Percentiles rank a stretch among this genome's conserved stretches.
phyloP scores from a whole-genome alignment of 2,113 vertebrate species.

The Rhinichthys klamathensis region DNA sequence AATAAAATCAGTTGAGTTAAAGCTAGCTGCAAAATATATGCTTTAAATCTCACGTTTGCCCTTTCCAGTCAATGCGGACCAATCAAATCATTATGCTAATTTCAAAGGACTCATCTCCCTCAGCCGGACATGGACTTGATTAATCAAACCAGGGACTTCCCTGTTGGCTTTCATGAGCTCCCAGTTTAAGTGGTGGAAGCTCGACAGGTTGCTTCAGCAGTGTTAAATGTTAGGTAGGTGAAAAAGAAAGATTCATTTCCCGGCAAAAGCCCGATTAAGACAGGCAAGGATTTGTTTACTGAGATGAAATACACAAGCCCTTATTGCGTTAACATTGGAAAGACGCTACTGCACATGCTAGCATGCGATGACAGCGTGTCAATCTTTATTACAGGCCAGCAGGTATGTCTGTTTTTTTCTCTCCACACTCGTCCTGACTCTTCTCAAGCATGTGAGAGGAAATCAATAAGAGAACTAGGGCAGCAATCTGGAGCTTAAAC shows the following conservation, averaged over 20 bases:
- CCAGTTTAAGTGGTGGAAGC: constrained; percentile 68
- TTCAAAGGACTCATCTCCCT: constrained; percentile 77
- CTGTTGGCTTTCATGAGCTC: constrained; percentile 78
- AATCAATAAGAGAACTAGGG: constrained; percentile 49
- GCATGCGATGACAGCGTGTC: constrained; percentile 56
- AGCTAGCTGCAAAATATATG: background rate
- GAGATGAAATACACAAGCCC: background rate
- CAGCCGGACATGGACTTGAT: constrained; percentile 54
- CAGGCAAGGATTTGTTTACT: background rate
- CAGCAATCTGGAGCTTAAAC: constrained; percentile 49
- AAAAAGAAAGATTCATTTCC: background rate
- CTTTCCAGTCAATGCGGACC: background rate
- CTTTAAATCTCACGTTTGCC: background rate
- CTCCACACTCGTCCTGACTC: background rate
- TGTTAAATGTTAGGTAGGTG: background rate
- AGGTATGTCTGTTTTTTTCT: background rate
- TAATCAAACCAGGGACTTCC: constrained; percentile 56
- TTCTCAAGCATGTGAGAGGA: constrained; percentile 34
- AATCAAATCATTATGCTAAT: background rate
- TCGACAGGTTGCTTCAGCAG: constrained; percentile 33
- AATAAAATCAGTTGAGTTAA: constrained; percentile 38
- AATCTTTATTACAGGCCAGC: constrained; percentile 11
- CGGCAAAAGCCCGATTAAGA: background rate
- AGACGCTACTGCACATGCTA: background rate
- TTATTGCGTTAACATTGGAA: background rate